Conservation (phyloP, 2,888 invertebrate species). For the Lasioglossum figueresi region DNA sequence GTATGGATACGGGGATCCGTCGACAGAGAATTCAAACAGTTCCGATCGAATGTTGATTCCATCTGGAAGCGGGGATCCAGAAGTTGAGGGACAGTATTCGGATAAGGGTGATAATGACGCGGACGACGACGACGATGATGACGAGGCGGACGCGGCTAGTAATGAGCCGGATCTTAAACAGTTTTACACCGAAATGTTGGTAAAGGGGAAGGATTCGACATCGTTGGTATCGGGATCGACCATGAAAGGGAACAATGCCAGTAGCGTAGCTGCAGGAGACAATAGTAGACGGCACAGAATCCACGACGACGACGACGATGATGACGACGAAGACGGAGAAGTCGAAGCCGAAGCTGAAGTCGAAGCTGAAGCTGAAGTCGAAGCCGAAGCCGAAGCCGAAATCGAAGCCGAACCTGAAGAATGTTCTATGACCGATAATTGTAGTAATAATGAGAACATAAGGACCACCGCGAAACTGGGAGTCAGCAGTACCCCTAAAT, state of each 20-base stretch:
- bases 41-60: slow-evolving; percentile 79
- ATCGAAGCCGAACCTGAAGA: slow-evolving; percentile 56
- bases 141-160: slow-evolving; percentile 77
- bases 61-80: slow-evolving; percentile 68
- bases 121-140: slow-evolving; percentile 81
- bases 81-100: slow-evolving; percentile 78
- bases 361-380: not conserved
- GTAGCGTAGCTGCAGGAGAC: slow-evolving; percentile 38
- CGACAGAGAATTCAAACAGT: slow-evolving; percentile 81
- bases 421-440: slow-evolving; percentile 58
- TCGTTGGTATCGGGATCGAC: slow-evolving; percentile 58
- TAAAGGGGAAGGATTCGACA: slow-evolving; percentile 72
- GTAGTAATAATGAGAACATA: slow-evolving; percentile 53
- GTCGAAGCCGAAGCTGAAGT: not conserved
- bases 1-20: slow-evolving; percentile 89
- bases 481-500: slow-evolving; percentile 33
- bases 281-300: slow-evolving; percentile 57
- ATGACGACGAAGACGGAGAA: slow-evolving; percentile 64
- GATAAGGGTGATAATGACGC: slow-evolving; percentile 79
- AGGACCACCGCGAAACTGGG: slow-evolving; percentile 43
- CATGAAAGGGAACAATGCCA: slow-evolving; percentile 50
- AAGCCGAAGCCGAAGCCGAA: not conserved
- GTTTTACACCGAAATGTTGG: slow-evolving; percentile 82
- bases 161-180: slow-evolving; percentile 80
- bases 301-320: slow-evolving; percentile 72